These are phyloP conservation scores for Synanthedon tipuliformis DNA, from an alignment of 2,888 invertebrate genomes.

Conservation along the genomic window DNA sequence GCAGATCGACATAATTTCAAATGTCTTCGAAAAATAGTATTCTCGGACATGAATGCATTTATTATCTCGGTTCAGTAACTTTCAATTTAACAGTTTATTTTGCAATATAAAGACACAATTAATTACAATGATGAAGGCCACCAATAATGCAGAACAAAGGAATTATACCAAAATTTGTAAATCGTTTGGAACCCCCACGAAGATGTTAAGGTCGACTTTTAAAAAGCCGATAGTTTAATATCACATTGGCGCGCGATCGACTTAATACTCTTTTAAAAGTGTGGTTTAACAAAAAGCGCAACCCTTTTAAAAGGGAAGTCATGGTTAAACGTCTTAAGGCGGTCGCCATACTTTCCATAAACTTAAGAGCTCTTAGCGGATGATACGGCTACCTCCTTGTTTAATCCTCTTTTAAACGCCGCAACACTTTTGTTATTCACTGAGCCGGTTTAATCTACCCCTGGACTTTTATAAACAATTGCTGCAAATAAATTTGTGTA, in stretches of 20 bases:
- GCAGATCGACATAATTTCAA: too few relatives aligned
- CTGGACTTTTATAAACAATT: conserved; percentile 54
- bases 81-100: too few relatives aligned
- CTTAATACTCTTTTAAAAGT: conserved; percentile 40
- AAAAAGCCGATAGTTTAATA: conserved; percentile 42
- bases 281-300: conserved; percentile 64
- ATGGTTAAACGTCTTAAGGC: conserved; percentile 53
- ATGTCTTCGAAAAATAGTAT: too few relatives aligned
- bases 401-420: conserved; percentile 59
- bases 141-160: conserved; percentile 59
- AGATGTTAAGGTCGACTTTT: conserved; percentile 21
- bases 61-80: too few relatives aligned
- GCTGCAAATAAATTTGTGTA: conserved; percentile 42
- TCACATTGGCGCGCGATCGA: conserved; percentile 45
- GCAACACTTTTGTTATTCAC: conserved; percentile 57
- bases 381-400: conserved; percentile 59
- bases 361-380: conserved; percentile 61
- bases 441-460: conserved; percentile 46
- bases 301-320: conserved; percentile 64
- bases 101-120: neutral
- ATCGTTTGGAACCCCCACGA: conserved; percentile 62
- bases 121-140: conserved; percentile 22
- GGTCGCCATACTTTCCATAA: conserved; percentile 59
- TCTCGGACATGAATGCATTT: too few relatives aligned
- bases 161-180: conserved; percentile 38